phyloP scores from a whole-genome alignment of 2,888 invertebrate species.

The Strigamia crassipes region DNA sequence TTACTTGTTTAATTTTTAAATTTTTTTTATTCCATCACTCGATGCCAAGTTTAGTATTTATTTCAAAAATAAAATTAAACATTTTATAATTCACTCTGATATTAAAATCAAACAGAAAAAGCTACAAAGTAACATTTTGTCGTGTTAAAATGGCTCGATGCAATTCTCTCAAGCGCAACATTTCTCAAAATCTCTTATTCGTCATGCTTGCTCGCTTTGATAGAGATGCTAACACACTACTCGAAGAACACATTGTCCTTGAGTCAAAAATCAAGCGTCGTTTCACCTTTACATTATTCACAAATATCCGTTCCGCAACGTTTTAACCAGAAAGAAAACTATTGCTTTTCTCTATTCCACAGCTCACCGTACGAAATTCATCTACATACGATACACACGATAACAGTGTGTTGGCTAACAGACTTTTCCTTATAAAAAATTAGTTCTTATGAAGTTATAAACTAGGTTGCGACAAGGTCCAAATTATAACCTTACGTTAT shows the following conservation, averaged over 20 bases:
- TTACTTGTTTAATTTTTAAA: too few relatives aligned
- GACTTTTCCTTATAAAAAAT: too few relatives aligned
- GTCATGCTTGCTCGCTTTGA: not conserved
- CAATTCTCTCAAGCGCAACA: not conserved
- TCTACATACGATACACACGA: too few relatives aligned
- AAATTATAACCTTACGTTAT: too few relatives aligned
- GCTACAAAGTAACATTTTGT: not conserved
- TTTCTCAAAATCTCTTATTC: constrained; percentile 5
- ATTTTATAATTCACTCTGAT: too few relatives aligned
- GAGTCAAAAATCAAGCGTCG: not conserved
- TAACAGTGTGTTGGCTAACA: too few relatives aligned
- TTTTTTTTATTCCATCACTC: too few relatives aligned
- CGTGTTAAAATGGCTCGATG: not conserved
- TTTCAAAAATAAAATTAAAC: not conserved
- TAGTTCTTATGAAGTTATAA: too few relatives aligned
- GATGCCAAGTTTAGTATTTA: too few relatives aligned
- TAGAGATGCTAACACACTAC: not conserved
- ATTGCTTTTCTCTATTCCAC: not conserved
- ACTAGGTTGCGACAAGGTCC: too few relatives aligned
- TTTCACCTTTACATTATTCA: not conserved
- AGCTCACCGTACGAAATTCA: too few relatives aligned
- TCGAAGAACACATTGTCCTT: not conserved
- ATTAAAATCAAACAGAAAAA: not conserved
- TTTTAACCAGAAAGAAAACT: not conserved
- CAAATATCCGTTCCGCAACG: not conserved